phyloP scores from a whole-genome alignment of 1,140 invertebrate species.

The Cydia amplana region DNA sequence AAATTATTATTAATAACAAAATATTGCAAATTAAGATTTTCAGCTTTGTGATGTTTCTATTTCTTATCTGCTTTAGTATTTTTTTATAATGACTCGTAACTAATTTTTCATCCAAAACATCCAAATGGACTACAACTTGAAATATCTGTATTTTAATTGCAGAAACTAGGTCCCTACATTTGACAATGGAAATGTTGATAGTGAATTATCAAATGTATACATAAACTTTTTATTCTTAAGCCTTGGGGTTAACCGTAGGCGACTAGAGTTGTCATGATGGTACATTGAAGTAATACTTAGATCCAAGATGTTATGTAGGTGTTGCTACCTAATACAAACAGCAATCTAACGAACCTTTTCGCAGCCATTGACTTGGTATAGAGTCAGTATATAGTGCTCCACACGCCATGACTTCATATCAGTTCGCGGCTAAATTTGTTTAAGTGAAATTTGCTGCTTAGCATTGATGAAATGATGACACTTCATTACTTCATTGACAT shows the following conservation, averaged over 20 bases:
- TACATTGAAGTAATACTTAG: neutral
- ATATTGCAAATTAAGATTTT: neutral
- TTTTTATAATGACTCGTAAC: no score
- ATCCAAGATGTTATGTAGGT: neutral
- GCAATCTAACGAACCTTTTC: no score
- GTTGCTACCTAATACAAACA: no score
- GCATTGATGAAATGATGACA: no score
- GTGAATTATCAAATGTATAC: neutral
- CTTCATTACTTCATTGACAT: no score
- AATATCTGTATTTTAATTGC: neutral
- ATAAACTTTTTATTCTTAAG: neutral
- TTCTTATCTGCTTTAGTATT: no score
- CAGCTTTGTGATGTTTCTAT: no score
- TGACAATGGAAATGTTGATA: neutral
- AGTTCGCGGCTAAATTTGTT: no score
- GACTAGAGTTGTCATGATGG: constrained; percentile 1
- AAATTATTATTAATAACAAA: neutral
- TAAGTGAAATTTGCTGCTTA: no score
- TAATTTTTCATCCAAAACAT: neutral
- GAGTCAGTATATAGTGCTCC: no score
- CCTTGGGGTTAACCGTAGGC: neutral
- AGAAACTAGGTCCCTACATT: neutral
- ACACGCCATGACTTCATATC: no score
- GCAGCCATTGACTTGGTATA: no score
- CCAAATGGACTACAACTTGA: neutral